Conservation (phyloP, 92 coral and sea anemone genomes). For the Nematostella vectensis region DNA sequence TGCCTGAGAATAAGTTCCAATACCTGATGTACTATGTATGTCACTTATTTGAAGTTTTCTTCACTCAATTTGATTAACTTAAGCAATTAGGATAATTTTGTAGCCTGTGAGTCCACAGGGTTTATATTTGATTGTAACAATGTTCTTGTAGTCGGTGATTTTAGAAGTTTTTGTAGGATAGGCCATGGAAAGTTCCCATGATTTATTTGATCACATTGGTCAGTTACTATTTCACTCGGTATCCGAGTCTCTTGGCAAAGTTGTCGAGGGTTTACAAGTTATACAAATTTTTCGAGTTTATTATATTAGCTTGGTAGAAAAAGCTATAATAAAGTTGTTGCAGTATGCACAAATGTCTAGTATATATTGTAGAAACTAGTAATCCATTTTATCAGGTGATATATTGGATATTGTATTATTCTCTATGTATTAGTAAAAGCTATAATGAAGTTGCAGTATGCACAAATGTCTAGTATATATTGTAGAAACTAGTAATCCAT, state of each 20-base stretch:
- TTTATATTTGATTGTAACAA: not conserved
- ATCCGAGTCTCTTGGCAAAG: not conserved
- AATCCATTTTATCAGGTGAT: no score
- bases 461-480: no score
- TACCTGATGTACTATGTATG: not conserved
- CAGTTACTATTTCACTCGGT: conserved; percentile 6
- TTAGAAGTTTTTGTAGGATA: not conserved
- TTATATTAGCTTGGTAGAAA: not conserved
- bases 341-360: not conserved
- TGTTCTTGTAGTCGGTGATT: not conserved
- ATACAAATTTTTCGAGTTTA: not conserved
- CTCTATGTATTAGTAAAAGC: no score
- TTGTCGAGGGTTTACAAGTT: not conserved
- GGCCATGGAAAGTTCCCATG: conserved; percentile 1
- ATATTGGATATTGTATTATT: no score
- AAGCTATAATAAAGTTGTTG: not conserved
- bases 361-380: no score
- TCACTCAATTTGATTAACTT: not conserved
- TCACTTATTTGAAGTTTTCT: not conserved
- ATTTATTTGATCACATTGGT: conserved; percentile 26
- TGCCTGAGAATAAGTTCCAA: not conserved
- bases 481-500: no score
- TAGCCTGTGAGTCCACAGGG: not conserved
- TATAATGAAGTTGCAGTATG: no score
- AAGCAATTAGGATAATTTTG: not conserved